Evolutionary conservation across 2,888 invertebrate genomes (phyloP), one percentile per base, ranked within the genome.

Genomic region (Branchellion lobata): DNA sequence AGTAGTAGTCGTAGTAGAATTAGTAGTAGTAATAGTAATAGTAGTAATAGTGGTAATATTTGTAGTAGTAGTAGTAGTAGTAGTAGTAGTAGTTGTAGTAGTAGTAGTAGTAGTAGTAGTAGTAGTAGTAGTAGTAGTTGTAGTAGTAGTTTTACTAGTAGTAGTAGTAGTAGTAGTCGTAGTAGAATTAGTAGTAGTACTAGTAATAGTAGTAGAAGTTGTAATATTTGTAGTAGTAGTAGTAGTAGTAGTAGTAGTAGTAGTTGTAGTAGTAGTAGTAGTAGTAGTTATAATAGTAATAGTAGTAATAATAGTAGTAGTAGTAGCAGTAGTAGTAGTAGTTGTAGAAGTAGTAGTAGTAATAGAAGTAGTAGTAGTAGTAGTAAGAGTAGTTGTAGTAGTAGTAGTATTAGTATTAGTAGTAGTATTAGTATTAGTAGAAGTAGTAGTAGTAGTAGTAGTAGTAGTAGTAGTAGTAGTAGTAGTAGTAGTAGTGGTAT

Each of bases 121-220:
- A 27, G 33, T 74, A 27, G 33, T 74, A 27, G 33, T 74, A 27
- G 33, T 51, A 27, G 76, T 79, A 79, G 76, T 78, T 40, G 76
- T 78, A 79, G 76, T 78, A 79, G 57, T 79, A 79, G 76, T 79
- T 80, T 47, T 79, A 79, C 51, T 79, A 79, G 76, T 79, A 79
- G 57, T 79, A 79, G 76, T 79, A 79, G 76, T 79, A 79, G 57
- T 76, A 79, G 76, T 79, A 79, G 76, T 79, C 80, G 76, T 79
- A 51, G 76, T 79, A 79, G 76, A 80, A 79, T 47, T 79, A 79
- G 76, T 79, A 47, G 76, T 79, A 47, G 76, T 79, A 79, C 11
- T 80, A 79, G 76, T 79, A 40, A 53, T 79, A 79, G 76, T 79
- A 79, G 76, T 79, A 79, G 76, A 80, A 79, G 76, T 79, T 80